A percentile compares a stretch with the other conserved stretches of the same genome.
These are phyloP conservation scores for Trissolcus basalis DNA, from an alignment of 1,140 invertebrate genomes.

Conservation along the genomic window DNA sequence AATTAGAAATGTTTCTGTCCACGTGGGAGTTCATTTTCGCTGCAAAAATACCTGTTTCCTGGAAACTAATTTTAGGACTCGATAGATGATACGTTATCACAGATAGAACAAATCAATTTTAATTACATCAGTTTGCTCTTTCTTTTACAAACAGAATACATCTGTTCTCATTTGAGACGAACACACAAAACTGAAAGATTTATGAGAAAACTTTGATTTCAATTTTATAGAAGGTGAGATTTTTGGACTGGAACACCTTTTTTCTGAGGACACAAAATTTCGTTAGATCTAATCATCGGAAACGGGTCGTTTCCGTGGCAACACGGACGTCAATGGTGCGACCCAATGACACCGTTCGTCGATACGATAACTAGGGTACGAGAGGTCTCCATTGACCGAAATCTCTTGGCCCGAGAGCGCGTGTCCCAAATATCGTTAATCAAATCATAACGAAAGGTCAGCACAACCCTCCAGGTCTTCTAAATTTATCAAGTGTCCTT, in stretches of 20 bases:
- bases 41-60: no score
- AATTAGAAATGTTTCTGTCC: no score
- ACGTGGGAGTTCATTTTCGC: no score
- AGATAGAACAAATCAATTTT: no score
- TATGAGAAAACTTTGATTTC: no score
- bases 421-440: slow-evolving; percentile 34
- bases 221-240: not conserved
- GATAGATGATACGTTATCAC: no score
- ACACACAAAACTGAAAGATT: no score
- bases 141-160: no score
- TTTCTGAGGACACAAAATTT: slow-evolving; percentile 16
- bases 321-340: slow-evolving; percentile 61
- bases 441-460: slow-evolving; percentile 36
- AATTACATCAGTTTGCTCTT: no score
- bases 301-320: slow-evolving; percentile 58
- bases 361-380: slow-evolving; percentile 34
- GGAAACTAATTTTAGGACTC: no score
- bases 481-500: not conserved
- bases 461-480: not conserved
- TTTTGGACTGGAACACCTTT: slow-evolving; percentile 12
- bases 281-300: slow-evolving; percentile 43
- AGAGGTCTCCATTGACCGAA: slow-evolving; percentile 45
- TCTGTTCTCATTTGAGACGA: no score
- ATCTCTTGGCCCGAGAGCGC: slow-evolving; percentile 24
- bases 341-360: slow-evolving; percentile 57